Base-by-base conservation (phyloP, 2,797 vertebrate species). In the Otus scops region DNA sequence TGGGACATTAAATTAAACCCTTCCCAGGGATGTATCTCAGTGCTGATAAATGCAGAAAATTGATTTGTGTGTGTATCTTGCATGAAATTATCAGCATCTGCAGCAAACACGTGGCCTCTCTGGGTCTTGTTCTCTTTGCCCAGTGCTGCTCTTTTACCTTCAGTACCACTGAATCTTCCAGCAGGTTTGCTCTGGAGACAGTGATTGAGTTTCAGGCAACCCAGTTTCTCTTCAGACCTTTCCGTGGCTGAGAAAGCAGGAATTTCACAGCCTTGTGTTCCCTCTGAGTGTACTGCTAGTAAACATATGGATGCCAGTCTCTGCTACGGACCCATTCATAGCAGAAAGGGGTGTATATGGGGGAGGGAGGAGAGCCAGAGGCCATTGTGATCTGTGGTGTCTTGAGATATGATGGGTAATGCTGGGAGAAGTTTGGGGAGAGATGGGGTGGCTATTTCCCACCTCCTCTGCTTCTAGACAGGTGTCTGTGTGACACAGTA, bases 241-340 rank as follows among this genome's bases (percentile, higher is more conserved):
- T n/a, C 1, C 3, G 51, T 48, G 41, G 21, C 16, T 36, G 19
- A 57, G 56, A 34, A 80, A 48, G 47, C 34, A 45, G 17, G 61
- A 60, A 28, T 60, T 59, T 54, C 56, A 20, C 32, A 81, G 69
- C 45, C 48, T 38, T 11, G 0, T 20, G 16, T 38, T 45, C 30
- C 36, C 11, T 73, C 20, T 30, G 27, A 5, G 41, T 26, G 27
- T 19, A 9, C 16, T 47, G 34, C 41, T 65, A 2, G 28, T 73
- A 5, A 64, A 5, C 18, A 2, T 5, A 7, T 0, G 8, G 19
- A 12, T n/a, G 39, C 21, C 38, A 24, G 0, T 28, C 36, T 60
- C 41, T 41, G 1, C 60, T 57, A 15, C 60, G 15, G 67, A 43
- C 22, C 30, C 9, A 1, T 48, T 39, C 1, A 3, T 24, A 43